Base-by-base conservation (phyloP, 2,888 invertebrate genomes). In the Ochropleura plecta region DNA sequence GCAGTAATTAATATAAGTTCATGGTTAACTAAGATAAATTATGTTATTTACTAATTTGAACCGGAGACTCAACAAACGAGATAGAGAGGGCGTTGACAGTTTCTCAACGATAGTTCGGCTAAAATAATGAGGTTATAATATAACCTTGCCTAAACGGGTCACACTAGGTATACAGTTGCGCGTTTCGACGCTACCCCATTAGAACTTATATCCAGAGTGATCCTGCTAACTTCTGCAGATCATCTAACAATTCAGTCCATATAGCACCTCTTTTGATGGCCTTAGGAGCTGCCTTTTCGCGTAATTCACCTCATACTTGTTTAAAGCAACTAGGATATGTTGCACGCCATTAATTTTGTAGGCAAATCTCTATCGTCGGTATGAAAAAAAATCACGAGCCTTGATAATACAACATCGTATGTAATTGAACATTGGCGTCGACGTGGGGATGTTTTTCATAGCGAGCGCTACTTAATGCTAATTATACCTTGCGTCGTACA, bases 381-480 rank as follows among this genome's bases (percentile, higher is more conserved):
- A 64, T 46, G 12, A 74, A 68, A 74, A 72, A 62, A 72, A 71
- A 72, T 63, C 69, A 69, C 49, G 66, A 79, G 42, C 7, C 76
- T 70, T 78, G 76, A 70, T 80, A 74, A 79, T 76, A 79, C 51
- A 83, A 84, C 85, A 84, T 86, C 71, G 74, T 79, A 70, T 73
- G 53, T 83, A 85, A 88, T 85, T 86, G 78, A 81, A 80, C 76
- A 69, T 76, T 68, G 79, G 49, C 79, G 74, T 74, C 64, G 80
- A 74, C 55, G 66, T 76, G 66, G 85, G 80, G 84, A 83, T 70
- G 85, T 88, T 86, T 88, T 88, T 88, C 86, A 86, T 76, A 73
- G 66, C 59, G 62, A 71, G 70, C 53, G 44, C 66, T 79, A 63
- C 66, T 78, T 77, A 55, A 65, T 74, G 60, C 68, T 74, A 79